Percentiles rank a stretch among this genome's conserved stretches.
These are phyloP conservation scores for Numenius phaeopus DNA, from an alignment of 2,797 vertebrate genomes.

Conservation along the genomic window DNA sequence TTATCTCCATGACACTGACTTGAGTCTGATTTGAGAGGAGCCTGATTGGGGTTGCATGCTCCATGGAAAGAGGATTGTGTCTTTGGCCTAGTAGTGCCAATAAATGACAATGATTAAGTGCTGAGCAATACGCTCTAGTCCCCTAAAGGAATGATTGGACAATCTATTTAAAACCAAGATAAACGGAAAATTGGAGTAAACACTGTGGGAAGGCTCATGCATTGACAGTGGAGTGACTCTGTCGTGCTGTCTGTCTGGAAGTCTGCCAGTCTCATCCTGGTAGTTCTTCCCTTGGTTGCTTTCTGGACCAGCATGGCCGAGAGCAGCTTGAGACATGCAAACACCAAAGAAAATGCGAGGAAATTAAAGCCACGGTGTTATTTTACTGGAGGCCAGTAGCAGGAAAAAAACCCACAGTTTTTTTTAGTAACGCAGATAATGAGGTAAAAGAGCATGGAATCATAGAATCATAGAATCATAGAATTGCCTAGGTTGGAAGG, in stretches of 20 bases:
- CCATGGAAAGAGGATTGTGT: background rate
- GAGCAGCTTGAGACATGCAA: background rate
- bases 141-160: background rate
- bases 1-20: background rate
- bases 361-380: background rate
- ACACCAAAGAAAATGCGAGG: background rate
- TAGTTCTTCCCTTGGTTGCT: background rate
- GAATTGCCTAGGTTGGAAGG: background rate
- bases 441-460: background rate
- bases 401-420: background rate
- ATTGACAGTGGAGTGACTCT: background rate
- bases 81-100: background rate
- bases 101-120: background rate
- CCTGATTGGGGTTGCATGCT: background rate
- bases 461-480: too few species aligned
- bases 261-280: background rate
- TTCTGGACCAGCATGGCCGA: background rate
- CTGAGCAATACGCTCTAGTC: background rate
- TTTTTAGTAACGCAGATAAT: background rate
- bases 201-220: background rate
- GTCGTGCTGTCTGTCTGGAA: background rate
- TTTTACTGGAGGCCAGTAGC: background rate
- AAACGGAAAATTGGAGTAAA: background rate
- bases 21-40: background rate
- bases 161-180: background rate